Base-by-base conservation (phyloP, 30 jellyfish, hydroid and myxozoan genomes). In the Sanderia malayensis region DNA sequence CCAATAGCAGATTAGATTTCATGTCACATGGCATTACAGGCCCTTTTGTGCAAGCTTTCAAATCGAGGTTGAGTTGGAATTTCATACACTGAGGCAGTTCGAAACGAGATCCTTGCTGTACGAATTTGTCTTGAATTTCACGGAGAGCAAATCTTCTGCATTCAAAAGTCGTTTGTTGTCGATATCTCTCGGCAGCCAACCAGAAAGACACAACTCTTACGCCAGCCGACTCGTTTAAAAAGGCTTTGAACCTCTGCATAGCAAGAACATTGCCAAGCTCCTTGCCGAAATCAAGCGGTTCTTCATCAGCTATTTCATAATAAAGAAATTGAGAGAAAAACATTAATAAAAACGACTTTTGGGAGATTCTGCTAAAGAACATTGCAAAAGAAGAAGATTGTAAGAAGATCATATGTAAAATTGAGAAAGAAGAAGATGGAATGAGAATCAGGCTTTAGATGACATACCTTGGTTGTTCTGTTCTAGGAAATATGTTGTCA, bases 121-220 rank as follows among this genome's bases (percentile, higher is more conserved):
- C 44, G 71, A 30, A 81, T 68, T 78, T 81, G 23, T 82, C 89
- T 70, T 81, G 89, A 23, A 89, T 67, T 46, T 89, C 95, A 60
- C 83, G 58, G 18, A 81, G 71, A 32, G 61, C 75, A 61, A 89
- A 89, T 67, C 93, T 28, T 3, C 86, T 86, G 71, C 96, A 79
- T 76, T 79, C 88, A 18, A 62, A 61, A 45, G 19, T 20, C n/a
- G 93, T 92, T 61, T 90, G 98, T 30, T 96, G 72, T 8, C 92
- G 85, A 67, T 46, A 92, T 58, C 83, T 58, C 58, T 92, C 98
- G 1, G 94, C 88, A 44, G 92, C 98, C 37, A 84, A 44, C 98
- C 98, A 92, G 53, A 84, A 92, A 23, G 80, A 58, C 19, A 84
- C 2, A 6, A 84, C 82, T 25, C 74, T 61, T 23, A 79, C 96